Percentiles rank a stretch among this genome's conserved stretches.
These are phyloP conservation scores for Xestia sexstrigata DNA, from an alignment of 2,888 invertebrate genomes.

Conservation along the genomic window DNA sequence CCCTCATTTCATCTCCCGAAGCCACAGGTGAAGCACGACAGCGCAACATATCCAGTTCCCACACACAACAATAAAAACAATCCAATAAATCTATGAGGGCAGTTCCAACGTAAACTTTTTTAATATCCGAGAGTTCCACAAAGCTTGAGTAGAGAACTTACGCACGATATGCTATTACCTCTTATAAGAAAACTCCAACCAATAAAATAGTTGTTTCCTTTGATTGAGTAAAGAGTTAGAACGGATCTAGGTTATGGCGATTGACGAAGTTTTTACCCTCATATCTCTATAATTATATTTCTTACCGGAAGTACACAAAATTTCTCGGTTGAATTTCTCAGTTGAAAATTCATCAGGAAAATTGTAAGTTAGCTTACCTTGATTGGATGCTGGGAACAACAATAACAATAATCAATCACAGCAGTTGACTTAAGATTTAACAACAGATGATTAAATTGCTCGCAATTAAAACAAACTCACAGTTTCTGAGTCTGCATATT, in stretches of 20 bases:
- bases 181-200: slow-evolving; percentile 39
- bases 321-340: no score
- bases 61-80: slow-evolving; percentile 55
- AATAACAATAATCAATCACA: slow-evolving; percentile 19
- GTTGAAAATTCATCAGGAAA: not conserved
- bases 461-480: not conserved
- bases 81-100: slow-evolving; percentile 40
- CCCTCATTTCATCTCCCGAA: not conserved
- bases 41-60: slow-evolving; percentile 22
- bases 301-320: not conserved
- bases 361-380: not conserved
- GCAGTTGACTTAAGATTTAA: slow-evolving; percentile 1
- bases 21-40: slow-evolving; percentile 28
- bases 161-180: slow-evolving; percentile 7
- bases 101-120: slow-evolving; percentile 54
- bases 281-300: not conserved
- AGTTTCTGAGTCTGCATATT: not conserved
- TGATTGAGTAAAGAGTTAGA: slow-evolving; percentile 17
- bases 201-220: slow-evolving; percentile 31
- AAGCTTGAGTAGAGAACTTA: slow-evolving; percentile 22
- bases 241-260: no score
- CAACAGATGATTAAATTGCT: slow-evolving; percentile 2
- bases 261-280: no score
- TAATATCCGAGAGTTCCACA: slow-evolving; percentile 47
- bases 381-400: not conserved